A percentile compares a stretch with the other conserved stretches of the same genome.
Conservation (phyloP, 23 tunicate species). For the Aplidium turbinatum region DNA sequence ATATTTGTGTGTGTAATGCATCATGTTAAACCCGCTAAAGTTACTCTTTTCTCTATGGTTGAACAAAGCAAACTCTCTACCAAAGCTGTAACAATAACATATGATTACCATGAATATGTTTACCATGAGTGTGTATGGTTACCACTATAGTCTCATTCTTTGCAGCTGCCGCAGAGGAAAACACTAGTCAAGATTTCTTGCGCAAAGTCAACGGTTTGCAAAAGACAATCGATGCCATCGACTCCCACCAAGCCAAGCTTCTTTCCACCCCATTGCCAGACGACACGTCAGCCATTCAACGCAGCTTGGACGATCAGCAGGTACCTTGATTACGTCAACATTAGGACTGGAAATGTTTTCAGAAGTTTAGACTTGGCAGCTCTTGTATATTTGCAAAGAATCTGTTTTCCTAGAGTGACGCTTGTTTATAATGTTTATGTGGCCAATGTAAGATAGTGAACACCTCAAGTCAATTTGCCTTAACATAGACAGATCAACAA, state of each 20-base stretch:
- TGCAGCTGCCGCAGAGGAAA: conserved; percentile 57
- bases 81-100: no score
- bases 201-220: conserved; percentile 27
- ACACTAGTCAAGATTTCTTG: conserved; percentile 20
- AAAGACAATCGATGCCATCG: conserved; percentile 27
- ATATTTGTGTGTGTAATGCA: no score
- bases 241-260: conserved; percentile 24
- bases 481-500: no score
- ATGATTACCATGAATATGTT: background rate
- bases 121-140: background rate
- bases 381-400: background rate
- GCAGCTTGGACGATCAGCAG: conserved; percentile 20
- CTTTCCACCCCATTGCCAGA: conserved; percentile 16
- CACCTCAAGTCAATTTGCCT: no score
- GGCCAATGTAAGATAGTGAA: no score
- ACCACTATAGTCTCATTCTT: background rate
- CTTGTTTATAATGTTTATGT: no score
- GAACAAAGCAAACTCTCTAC: no score
- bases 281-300: conserved; percentile 12
- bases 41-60: no score
- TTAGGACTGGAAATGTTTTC: no score
- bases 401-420: no score
- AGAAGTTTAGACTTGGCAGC: background rate
- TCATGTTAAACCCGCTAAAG: no score
- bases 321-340: background rate